Evolutionary conservation across 2,797 vertebrate genomes (phyloP).

Genomic region (Falco berigora): DNA sequence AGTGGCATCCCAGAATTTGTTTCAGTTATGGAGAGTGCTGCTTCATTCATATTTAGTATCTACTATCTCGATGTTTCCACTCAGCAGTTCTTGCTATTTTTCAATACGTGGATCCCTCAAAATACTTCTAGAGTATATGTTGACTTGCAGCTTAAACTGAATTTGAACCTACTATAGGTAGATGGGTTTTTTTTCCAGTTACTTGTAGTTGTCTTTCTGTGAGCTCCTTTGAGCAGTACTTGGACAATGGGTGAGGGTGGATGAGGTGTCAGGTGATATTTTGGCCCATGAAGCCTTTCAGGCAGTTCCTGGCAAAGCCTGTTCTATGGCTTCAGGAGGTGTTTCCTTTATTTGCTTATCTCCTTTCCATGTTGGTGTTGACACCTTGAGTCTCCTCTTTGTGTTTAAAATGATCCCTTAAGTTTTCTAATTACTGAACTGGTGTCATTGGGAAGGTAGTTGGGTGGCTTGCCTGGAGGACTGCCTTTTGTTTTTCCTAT

Average conservation of each 20-base stretch:
- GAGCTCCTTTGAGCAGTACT: neutral
- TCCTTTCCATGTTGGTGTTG: neutral
- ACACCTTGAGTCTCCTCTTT: neutral
- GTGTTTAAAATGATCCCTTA: neutral
- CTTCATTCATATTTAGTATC: neutral
- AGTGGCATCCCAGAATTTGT: neutral
- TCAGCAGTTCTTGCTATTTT: neutral
- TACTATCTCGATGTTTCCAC: neutral
- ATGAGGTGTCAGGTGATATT: neutral
- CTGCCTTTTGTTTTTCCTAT: neutral
- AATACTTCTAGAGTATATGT: neutral
- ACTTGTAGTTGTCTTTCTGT: neutral
- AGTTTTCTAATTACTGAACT: neutral
- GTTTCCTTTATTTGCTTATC: neutral
- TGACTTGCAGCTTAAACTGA: neutral
- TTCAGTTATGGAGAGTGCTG: neutral
- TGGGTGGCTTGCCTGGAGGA: neutral
- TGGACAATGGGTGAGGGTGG: neutral
- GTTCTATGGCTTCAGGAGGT: neutral
- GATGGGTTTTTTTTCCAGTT: neutral
- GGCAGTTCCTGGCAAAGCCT: neutral
- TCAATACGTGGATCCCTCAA: neutral
- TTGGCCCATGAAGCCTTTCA: neutral
- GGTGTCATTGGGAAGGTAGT: neutral
- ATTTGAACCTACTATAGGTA: neutral